Conservation (phyloP, 2,888 invertebrate genomes). For the Lepidochrysops patricia region DNA sequence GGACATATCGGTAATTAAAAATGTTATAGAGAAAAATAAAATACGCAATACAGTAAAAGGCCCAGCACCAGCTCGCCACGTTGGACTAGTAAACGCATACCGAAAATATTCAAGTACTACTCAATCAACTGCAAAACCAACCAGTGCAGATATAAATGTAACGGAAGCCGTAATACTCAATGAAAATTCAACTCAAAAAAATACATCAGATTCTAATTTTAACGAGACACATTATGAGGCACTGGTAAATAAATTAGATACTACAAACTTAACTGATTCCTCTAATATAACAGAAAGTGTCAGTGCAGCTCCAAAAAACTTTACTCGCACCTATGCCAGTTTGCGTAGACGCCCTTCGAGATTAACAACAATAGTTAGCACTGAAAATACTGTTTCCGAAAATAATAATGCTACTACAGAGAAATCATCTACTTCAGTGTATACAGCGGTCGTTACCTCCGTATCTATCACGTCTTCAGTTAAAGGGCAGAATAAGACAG, state of each 20-base stretch:
- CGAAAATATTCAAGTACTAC: conserved; percentile 52
- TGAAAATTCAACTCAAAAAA: conserved; percentile 40
- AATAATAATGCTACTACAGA: conserved; percentile 53
- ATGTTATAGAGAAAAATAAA: conserved; percentile 69
- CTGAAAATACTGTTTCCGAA: conserved; percentile 35
- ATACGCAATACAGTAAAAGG: conserved; percentile 67
- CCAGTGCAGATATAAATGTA: conserved; percentile 42
- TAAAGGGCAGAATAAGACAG: conserved; percentile 64
- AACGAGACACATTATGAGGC: conserved; percentile 33
- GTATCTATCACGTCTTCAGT: conserved; percentile 69
- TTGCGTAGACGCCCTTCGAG: conserved; percentile 49
- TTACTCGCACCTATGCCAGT: conserved; percentile 54
- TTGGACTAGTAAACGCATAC: conserved; percentile 63
- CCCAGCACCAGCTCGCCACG: conserved; percentile 61
- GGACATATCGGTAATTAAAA: conserved; percentile 76
- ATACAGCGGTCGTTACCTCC: conserved; percentile 69
- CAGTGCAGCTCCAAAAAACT: conserved; percentile 43
- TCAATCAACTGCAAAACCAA: conserved; percentile 36
- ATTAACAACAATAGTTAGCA: conserved; percentile 43
- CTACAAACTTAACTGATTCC: conserved; percentile 27
- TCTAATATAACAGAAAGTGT: conserved; percentile 36
- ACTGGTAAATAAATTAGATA: conserved; percentile 13
- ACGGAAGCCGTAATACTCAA: conserved; percentile 45
- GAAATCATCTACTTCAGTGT: conserved; percentile 63
- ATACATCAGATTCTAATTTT: conserved; percentile 32